phyloP scores from a whole-genome alignment of 2,888 invertebrate genomes.

The Drosophila macrothrix region DNA sequence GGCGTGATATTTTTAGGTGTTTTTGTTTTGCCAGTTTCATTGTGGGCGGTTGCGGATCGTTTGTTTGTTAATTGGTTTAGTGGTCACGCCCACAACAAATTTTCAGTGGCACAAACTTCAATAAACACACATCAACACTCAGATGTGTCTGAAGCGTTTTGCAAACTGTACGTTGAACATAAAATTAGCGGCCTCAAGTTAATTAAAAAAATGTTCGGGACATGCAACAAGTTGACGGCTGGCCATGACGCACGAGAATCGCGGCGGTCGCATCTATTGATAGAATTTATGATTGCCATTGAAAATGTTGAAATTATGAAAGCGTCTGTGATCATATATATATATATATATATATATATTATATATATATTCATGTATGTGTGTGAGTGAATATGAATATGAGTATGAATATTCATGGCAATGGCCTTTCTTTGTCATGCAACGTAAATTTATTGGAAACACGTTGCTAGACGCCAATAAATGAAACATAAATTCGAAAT shows the following conservation, averaged over 20 bases:
- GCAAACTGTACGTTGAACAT: slow-evolving; percentile 40
- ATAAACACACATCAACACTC: slow-evolving; percentile 2
- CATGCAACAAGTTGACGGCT: slow-evolving; percentile 80
- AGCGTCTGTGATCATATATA: slow-evolving; percentile 14
- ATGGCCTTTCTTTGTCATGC: slow-evolving; percentile 56
- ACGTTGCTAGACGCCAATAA: slow-evolving; percentile 68
- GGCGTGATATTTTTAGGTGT: slow-evolving; percentile 10
- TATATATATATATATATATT: background rate
- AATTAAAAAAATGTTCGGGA: slow-evolving; percentile 58
- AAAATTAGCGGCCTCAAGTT: slow-evolving; percentile 63
- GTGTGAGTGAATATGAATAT: slow-evolving; percentile 45
- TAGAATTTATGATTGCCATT: slow-evolving; percentile 75
- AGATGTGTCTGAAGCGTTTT: slow-evolving; percentile 12
- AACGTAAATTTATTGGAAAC: slow-evolving; percentile 73
- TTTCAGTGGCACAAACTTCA: slow-evolving; percentile 23
- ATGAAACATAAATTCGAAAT: slow-evolving; percentile 74
- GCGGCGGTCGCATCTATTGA: slow-evolving; percentile 56
- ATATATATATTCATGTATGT: background rate
- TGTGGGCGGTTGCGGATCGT: slow-evolving; percentile 3
- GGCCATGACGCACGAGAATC: slow-evolving; percentile 68
- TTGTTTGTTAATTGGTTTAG: slow-evolving; percentile 34
- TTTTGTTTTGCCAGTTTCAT: slow-evolving; percentile 30
- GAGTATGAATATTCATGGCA: slow-evolving; percentile 44
- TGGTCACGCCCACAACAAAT: slow-evolving; percentile 37
- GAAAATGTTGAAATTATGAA: slow-evolving; percentile 61